Evolutionary conservation across 2,113 vertebrate genomes (phyloP), one percentile per base, ranked within the genome.

Genomic region (Lepidiolamprologus cunningtoni): DNA sequence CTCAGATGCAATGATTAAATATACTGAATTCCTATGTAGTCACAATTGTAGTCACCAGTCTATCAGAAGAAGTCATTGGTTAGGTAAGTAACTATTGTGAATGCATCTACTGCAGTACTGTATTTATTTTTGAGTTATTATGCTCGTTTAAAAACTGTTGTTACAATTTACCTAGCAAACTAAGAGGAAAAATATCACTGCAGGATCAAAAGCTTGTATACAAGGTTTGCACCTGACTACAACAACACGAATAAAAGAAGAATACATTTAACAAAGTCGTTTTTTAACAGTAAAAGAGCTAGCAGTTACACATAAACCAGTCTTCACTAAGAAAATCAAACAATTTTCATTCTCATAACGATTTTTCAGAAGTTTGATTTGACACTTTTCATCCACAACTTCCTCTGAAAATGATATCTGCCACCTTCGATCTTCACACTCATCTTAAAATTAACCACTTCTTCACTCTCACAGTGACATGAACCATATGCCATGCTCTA

Each of bases 61-160:
- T 68, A 71, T 42, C 21, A 54, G n/a, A 40, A 81, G 35, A 86
- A 81, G 33, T 66, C 26, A 54, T 33, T 42, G 42, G 76, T 68
- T 35, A 55, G n/a, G 9, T 53, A 68, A 19, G n/a, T 71, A 83
- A 40, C n/a, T 54, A 37, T 66, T 40, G 45, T 19, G n/a, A 54
- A 40, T 66, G 47, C 10, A 8, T 23, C 57, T 40, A 21, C 47
- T 37, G 8, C 47, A 50, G 55, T 17, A 40, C 11, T 54, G 50
- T 4, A 28, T 21, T 78, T 50, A 78, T 50, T 40, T 73, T 28
- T 9, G 5, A 78, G 40, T 61, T 12, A 61, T 31, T 28, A 50
- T 21, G 28, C 12, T 79, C 2, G 0, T 52, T 35, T 79, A 31
- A 1, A 52, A 61, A 9, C 66, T 63, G 31, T 16, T 28, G 26